Conservation (phyloP, 2,797 vertebrate species). For the Serranus cabrilla region DNA sequence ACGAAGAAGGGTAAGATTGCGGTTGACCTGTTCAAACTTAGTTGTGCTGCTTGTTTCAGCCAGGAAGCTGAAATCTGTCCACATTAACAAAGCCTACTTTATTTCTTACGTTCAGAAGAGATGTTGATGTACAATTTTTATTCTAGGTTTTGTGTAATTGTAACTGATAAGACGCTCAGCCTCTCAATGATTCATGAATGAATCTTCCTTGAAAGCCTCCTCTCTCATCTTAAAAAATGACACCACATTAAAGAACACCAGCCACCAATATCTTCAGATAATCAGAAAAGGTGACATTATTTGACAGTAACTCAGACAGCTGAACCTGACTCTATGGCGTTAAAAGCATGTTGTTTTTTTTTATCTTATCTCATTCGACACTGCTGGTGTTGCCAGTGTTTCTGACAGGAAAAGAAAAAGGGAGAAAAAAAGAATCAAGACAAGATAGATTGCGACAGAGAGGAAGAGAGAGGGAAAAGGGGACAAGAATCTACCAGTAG, state of each 20-base stretch:
- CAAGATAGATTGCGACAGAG: slow-evolving; percentile 34
- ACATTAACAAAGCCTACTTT: too few relatives aligned
- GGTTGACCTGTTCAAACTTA: too few relatives aligned
- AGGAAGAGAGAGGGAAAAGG: slow-evolving; percentile 17
- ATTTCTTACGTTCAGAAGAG: neutral
- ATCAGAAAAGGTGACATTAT: neutral
- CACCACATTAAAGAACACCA: too few relatives aligned
- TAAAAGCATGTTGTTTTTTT: neutral
- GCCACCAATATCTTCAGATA: too few relatives aligned
- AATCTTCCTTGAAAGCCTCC: neutral
- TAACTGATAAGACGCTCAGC: neutral
- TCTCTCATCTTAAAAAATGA: neutral
- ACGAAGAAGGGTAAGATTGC: too few relatives aligned
- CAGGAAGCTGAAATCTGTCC: neutral
- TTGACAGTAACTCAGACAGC: neutral
- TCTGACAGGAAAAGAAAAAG: slow-evolving; percentile 4
- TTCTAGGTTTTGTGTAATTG: neutral
- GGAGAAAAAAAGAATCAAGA: slow-evolving; percentile 13
- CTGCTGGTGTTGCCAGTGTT: neutral
- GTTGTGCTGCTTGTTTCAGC: neutral
- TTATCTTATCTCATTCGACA: slow-evolving; percentile 12
- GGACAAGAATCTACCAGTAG: slow-evolving; percentile 78
- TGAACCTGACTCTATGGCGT: neutral
- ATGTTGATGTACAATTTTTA: too few relatives aligned
- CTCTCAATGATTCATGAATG: neutral